Evolutionary conservation across 1,140 invertebrate species (phyloP), one percentile per base, ranked within the genome.

Genomic region (Bombus ignitus): DNA sequence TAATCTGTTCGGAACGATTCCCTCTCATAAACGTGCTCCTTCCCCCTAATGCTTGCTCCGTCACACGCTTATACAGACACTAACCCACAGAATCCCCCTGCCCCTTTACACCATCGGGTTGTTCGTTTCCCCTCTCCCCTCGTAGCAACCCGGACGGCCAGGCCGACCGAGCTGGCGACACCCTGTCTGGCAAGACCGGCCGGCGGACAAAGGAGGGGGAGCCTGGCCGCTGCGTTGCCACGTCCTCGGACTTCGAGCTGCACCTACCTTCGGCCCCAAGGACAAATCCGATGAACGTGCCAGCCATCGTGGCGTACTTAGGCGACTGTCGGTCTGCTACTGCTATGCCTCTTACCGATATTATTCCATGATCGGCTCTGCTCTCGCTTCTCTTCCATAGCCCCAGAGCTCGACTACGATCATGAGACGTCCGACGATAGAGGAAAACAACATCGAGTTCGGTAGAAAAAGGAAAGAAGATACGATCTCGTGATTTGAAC

Each of bases 151-250:
- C 97, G 96, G 95, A 96, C 96, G 96, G 96, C 97, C 96, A 96
- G 96, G 96, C 96, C 96, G 95, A 95, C 96, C 94, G 96, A 96
- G 96, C 96, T 97, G 97, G 97, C 97, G 97, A 97, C 97, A 98
- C 97, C 97, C 97, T 98, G 97, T 98, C 97, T 98, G 97, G 97
- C 96, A 96, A 96, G 97, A 97, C 96, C 96, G 95, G 91, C 89
- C 93, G 92, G 83, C 93, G 94, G 92, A 94, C 93, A 95, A 95
- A 94, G 94, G 93, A 95, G 94, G 93, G 94, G 93, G 93, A 91
- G 92, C 84, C 81, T 84, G 79, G 65, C 62, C 13, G 89, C 93
- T 83, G 83, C 94, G 97, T 97, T 97, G 97, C 96, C 97, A 95
- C 92, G 92, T 96, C 93, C 95, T 94, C 94, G 95, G 91, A 81